Conservation (phyloP, 2,888 invertebrate species). For the Listrodromus nycthemerus region DNA sequence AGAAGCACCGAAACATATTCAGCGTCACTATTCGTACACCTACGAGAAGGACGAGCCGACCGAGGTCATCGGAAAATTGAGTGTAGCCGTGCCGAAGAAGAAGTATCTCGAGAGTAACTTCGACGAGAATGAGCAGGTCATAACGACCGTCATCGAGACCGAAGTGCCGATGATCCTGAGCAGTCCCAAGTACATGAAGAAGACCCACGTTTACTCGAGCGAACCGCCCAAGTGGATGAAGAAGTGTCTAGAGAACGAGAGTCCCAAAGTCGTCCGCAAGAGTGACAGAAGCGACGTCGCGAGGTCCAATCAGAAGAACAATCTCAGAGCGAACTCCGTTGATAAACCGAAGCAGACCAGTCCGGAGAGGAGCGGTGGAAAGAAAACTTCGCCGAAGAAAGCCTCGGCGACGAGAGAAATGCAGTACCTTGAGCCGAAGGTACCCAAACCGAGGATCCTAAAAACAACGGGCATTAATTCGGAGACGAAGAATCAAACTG, state of each 20-base stretch:
- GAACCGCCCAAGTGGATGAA: conserved; percentile 81
- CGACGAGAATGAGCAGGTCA: conserved; percentile 81
- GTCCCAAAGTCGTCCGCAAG: conserved; percentile 65
- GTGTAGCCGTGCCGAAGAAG: conserved; percentile 76
- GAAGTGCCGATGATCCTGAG: conserved; percentile 79
- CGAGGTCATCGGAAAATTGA: conserved; percentile 72
- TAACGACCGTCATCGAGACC: conserved; percentile 81
- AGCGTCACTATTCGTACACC: conserved; percentile 81
- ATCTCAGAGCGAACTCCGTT: conserved; percentile 37
- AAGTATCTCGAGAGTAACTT: conserved; percentile 82
- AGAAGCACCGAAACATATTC: conserved; percentile 74
- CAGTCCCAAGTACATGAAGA: conserved; percentile 79
- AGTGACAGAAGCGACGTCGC: conserved; percentile 52
- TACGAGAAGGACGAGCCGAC: conserved; percentile 76
- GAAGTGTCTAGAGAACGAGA: conserved; percentile 77
- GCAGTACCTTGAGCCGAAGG: conserved; percentile 63
- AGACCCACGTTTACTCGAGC: conserved; percentile 76
- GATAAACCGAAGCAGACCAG: conserved; percentile 56
- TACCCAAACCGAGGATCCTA: conserved; percentile 51
- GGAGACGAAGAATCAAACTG: conserved; percentile 57
- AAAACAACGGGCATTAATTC: conserved; percentile 57
- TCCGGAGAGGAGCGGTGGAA: conserved; percentile 67
- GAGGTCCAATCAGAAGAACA: conserved; percentile 63
- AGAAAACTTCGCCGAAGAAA: conserved; percentile 73
- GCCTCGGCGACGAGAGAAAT: conserved; percentile 66